Conservation (phyloP, 2,113 vertebrate species). For the Rynchops niger region DNA sequence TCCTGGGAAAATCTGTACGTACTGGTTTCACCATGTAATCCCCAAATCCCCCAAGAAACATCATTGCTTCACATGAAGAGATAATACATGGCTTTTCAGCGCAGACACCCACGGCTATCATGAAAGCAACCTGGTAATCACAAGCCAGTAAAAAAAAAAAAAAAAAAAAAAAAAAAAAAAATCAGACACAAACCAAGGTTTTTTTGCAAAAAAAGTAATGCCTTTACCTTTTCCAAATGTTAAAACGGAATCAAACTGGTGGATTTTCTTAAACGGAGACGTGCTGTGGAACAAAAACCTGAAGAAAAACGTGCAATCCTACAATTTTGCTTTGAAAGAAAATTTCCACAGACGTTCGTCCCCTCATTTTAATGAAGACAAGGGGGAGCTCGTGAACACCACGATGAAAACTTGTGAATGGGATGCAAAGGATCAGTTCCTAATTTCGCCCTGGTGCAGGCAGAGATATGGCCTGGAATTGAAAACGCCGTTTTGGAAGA, state of each 20-base stretch:
- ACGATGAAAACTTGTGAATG: background rate
- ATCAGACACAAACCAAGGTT: rapidly evolving
- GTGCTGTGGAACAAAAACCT: rapidly evolving
- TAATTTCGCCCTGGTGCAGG: too few species aligned
- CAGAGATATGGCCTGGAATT: background rate
- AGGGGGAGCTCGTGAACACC: background rate
- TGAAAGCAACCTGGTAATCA: rapidly evolving
- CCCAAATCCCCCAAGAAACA: background rate
- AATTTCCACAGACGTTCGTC: rapidly evolving
- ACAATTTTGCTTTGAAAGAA: background rate
- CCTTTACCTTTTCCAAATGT: background rate
- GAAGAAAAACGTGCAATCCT: background rate
- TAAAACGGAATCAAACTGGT: background rate
- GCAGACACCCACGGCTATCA: rapidly evolving
- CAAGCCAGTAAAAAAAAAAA: background rate
- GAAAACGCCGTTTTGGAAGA: background rate
- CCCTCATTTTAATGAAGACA: rapidly evolving
- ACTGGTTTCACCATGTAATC: rapidly evolving
- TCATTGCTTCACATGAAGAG: rapidly evolving
- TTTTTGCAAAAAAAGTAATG: rapidly evolving
- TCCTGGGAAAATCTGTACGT: rapidly evolving
- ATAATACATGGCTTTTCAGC: rapidly evolving
- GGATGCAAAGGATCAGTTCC: background rate
- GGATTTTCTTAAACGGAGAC: background rate
- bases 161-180: background rate